Percentiles rank a stretch among this genome's conserved stretches.
phyloP scores from a whole-genome alignment of 1,140 invertebrate species.

The Pseudomyrmex cubaensis region DNA sequence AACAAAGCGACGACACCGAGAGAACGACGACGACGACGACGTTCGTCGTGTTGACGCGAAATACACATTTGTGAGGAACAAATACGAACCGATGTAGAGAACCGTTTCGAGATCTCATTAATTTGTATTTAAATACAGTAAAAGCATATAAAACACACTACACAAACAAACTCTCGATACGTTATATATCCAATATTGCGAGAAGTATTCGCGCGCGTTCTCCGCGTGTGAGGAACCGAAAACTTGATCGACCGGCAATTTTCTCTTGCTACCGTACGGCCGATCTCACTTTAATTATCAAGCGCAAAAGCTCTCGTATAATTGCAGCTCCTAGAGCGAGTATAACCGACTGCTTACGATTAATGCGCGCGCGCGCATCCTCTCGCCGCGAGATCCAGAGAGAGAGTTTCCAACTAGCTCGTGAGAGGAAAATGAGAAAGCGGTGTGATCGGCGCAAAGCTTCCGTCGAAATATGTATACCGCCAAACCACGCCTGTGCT shows the following conservation, averaged over 20 bases:
- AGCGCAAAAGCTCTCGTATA: constrained; percentile 58
- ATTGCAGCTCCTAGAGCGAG: constrained; percentile 36
- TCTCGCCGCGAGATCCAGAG: constrained; percentile 51
- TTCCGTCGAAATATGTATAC: constrained; percentile 69
- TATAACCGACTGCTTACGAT: constrained; percentile 65
- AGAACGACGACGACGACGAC: neutral
- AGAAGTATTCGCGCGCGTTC: neutral
- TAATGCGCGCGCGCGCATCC: constrained; percentile 43
- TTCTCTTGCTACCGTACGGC: constrained; percentile 6
- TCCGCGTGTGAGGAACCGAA: constrained; percentile 11
- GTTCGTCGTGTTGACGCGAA: neutral
- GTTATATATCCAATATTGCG: no score
- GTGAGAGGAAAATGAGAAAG: constrained; percentile 66
- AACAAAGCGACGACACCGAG: constrained; percentile 58
- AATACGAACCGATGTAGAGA: no score
- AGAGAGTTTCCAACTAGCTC: constrained; percentile 52
- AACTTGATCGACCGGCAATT: constrained; percentile 7
- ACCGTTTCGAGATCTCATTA: no score
- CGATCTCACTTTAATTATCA: constrained; percentile 68
- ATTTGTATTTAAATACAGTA: no score
- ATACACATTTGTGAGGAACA: no score
- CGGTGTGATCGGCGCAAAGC: constrained; percentile 51
- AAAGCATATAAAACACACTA: no score
- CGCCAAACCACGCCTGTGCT: constrained; percentile 67
- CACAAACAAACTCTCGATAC: no score